A percentile compares a stretch with the other conserved stretches of the same genome.
Evolutionary conservation across 2,888 invertebrate species (phyloP).

Genomic region (Coelogynopora nodosa): DNA sequence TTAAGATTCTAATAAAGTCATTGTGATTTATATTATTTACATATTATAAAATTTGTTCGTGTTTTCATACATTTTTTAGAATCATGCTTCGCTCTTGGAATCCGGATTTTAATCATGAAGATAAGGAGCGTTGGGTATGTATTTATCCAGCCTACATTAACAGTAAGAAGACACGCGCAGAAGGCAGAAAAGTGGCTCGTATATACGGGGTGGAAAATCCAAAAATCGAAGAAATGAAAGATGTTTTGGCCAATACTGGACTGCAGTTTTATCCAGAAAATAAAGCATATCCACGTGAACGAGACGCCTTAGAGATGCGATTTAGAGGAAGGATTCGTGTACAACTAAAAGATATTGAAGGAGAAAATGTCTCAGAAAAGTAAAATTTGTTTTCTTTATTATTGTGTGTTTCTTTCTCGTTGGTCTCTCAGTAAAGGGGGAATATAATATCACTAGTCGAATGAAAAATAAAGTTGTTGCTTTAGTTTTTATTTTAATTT

Average conservation of each 20-base stretch:
- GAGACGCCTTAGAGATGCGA: conserved; percentile 76
- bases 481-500: no score
- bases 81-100: conserved; percentile 54
- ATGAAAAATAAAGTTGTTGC: no score
- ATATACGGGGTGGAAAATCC: conserved; percentile 83
- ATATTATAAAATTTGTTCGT: no score
- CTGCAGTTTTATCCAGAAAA: conserved; percentile 78
- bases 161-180: conserved; percentile 80
- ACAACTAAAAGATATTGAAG: conserved; percentile 85
- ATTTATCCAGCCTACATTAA: conserved; percentile 95
- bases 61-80: neutral
- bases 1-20: no score
- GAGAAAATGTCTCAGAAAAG: conserved; percentile 70
- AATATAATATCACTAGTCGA: no score
- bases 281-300: conserved; percentile 83
- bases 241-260: conserved; percentile 79
- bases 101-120: conserved; percentile 75
- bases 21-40: no score
- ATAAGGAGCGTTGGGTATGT: conserved; percentile 83
- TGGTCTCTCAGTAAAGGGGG: no score
- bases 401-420: no score
- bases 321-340: conserved; percentile 83
- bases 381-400: no score
- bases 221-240: conserved; percentile 86
- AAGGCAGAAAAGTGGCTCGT: conserved; percentile 74